phyloP scores from a whole-genome alignment of 2,113 vertebrate species.

The Pseudonaja textilis region DNA sequence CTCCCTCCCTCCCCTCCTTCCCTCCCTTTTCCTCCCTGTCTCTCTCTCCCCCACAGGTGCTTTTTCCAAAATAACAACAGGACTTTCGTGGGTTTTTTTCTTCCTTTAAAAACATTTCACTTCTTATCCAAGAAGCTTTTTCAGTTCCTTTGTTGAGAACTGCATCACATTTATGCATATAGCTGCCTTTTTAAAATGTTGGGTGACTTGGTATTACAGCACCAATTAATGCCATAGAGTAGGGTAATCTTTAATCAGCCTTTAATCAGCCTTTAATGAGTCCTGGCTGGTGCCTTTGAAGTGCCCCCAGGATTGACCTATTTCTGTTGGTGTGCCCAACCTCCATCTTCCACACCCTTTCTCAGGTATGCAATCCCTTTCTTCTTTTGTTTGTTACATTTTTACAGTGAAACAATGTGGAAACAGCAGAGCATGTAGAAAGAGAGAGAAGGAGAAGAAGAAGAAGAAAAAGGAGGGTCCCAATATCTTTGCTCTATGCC shows the following conservation, averaged over 20 bases:
- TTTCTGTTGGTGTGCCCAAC: not conserved
- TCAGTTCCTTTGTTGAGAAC: not conserved
- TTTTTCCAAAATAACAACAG: not conserved
- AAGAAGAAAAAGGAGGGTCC: not conserved
- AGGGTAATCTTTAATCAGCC: not conserved
- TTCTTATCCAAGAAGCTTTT: not conserved
- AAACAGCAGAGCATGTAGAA: conserved; percentile 15
- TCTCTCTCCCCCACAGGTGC: not conserved
- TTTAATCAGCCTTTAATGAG: not conserved
- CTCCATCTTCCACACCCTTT: not conserved
- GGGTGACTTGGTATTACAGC: not conserved
- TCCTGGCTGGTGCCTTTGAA: not conserved
- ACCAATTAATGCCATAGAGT: not conserved
- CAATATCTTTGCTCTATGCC: conserved; percentile 7
- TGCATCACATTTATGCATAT: not conserved
- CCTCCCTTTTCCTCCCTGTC: not conserved
- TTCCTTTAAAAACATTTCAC: not conserved
- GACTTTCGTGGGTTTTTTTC: not conserved
- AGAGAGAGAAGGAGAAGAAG: not conserved
- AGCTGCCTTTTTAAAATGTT: not conserved
- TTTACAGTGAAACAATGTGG: conserved; percentile 26
- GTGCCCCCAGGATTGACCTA: not conserved
- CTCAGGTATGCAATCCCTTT: not conserved
- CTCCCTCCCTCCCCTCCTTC: no score
- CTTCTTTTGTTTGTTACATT: not conserved